Conservation (phyloP, 1,140 invertebrate genomes). For the Drosophila azteca region DNA sequence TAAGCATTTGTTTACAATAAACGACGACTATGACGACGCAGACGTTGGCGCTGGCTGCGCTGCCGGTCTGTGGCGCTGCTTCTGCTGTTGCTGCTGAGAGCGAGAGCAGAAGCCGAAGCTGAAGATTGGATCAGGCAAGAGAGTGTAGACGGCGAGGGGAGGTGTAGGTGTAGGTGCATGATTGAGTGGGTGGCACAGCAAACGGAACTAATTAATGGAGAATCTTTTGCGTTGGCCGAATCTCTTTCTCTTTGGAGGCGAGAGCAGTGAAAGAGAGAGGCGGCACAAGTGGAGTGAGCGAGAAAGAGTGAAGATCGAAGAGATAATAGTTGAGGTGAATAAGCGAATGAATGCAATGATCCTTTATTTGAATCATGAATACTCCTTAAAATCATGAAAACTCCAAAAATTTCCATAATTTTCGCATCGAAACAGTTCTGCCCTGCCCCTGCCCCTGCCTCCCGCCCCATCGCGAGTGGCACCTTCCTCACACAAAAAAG, state of each 20-base stretch:
- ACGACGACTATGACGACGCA: conserved; percentile 21
- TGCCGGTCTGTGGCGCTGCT: not conserved
- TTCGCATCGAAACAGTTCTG: not conserved
- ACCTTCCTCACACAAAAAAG: conserved; percentile 22
- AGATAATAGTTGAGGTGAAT: no score
- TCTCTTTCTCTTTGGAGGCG: conserved; percentile 35
- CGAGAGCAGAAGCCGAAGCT: conserved; percentile 18
- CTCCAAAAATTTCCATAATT: not conserved
- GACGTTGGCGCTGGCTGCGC: conserved; percentile 10
- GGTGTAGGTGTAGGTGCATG: not conserved
- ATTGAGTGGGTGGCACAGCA: not conserved
- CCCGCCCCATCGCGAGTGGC: not conserved
- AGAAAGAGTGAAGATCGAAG: not conserved
- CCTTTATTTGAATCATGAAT: not conserved
- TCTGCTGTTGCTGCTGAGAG: conserved; percentile 6
- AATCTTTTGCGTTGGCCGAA: conserved; percentile 62
- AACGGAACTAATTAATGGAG: conserved; percentile 80
- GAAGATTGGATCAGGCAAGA: no score
- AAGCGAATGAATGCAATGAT: conserved; percentile 2
- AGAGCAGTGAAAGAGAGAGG: conserved; percentile 1
- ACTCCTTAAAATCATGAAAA: no score
- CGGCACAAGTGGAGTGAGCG: not conserved
- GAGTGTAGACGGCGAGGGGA: no score
- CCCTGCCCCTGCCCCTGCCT: no score
- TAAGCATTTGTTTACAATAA: conserved; percentile 64